Evolutionary conservation across 2,888 invertebrate species (phyloP).

Genomic region (Nectonema munidae): DNA sequence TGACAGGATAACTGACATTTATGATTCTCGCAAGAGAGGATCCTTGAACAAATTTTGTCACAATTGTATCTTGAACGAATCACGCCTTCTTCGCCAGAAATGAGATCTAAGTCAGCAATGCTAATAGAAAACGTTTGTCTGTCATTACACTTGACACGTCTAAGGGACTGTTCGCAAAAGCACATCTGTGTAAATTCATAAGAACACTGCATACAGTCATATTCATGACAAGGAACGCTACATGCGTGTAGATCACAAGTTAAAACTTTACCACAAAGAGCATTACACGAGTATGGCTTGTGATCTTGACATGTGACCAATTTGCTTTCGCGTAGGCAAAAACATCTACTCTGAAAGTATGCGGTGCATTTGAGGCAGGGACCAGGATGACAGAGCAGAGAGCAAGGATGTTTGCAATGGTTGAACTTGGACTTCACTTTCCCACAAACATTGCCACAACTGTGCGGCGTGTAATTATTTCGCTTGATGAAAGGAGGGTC

Average conservation of each 20-base stretch:
- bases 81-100: no score
- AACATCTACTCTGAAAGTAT: no score
- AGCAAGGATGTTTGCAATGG: constrained; percentile 31
- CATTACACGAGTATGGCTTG: constrained; percentile 18
- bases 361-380: constrained; percentile 70
- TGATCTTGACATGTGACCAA: no score
- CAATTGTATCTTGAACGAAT: constrained; percentile 29
- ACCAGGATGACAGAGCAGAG: constrained; percentile 58
- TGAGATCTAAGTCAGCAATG: no score
- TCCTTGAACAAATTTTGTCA: constrained; percentile 18
- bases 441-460: constrained; percentile 57
- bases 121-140: no score
- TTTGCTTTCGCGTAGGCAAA: no score
- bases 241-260: constrained; percentile 15
- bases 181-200: no score
- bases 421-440: no score
- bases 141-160: no score
- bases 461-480: constrained; percentile 47
- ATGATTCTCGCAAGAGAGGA: constrained; percentile 29
- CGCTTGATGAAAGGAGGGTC: constrained; percentile 32
- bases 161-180: no score
- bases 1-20: constrained; percentile 37
- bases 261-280: constrained; percentile 17
- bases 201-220: no score
- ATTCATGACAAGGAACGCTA: not conserved